Evolutionary conservation across 1,140 invertebrate species (phyloP), one percentile per base, ranked within the genome.

Genomic region (Acromyrmex echinatior): DNA sequence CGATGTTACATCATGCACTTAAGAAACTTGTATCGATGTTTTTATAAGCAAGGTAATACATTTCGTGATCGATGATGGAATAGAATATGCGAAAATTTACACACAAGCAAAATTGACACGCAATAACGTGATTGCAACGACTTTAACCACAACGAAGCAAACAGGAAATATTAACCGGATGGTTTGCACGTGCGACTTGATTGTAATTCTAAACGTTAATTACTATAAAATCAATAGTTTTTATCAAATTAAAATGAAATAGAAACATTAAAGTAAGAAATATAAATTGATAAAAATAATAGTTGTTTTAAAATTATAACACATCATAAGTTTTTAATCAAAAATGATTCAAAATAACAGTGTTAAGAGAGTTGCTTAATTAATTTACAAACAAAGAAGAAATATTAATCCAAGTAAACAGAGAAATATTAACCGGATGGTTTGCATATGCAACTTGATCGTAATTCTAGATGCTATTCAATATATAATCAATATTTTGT

Each of bases 141-240:
- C 45, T 62, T 45, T 28, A 84, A 76, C 56, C 45, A 10, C 70
- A 35, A 18, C 56, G 25, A 84, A 62, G 39, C 25, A 74, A 74
- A 62, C 70, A 76, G 28, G 39, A 74, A 84, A 62, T 76, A 84
- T 84, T 84, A 84, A 31, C 63, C 18, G 31, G 25, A 82, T 63
- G 0, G 66, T 70, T 62, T 74, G 45, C 70, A 49, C 35, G 4
- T 51, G n/a, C 14, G 51, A 84, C 1, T 84, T 63, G 56, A 63
- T 62, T 25, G 4, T 84, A 7, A 74, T 35, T 49, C 28, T 18
- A 21, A 62, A 35, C 14, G 51, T 1, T 49, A 21, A 82, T 60
- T 18, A 82, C 7, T 25, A 18, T 16, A 74, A 12, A 63, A 74
- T 49, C 28, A 81, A 71, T 35, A 39, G 5, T 31, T 21, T 51